Base-by-base conservation (phyloP, 2,888 invertebrate species). In the Nebria salina region DNA sequence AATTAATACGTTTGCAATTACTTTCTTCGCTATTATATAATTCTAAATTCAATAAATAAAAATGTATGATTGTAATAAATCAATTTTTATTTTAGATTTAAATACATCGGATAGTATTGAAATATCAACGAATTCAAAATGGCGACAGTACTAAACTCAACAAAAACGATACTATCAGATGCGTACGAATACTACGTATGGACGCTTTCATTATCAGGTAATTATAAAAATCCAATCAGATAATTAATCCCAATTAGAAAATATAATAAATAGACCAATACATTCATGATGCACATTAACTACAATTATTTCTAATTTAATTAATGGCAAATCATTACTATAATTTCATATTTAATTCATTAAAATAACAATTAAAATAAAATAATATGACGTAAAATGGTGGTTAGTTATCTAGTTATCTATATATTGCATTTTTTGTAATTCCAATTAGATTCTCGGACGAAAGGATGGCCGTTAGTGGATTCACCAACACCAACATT, bases 391-490 rank as follows among this genome's bases (percentile, higher is more conserved):
- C 0, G 34, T 34, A 34, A 34, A 34, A 5, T 34, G 34, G 34
- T 5, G 34, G 5, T 34, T 34, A 4, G 5, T 34, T 34, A 4
- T 34, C 43, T 25, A 81, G 34, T 70, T 13, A n/a, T 41, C 20
- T 34, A 65, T 15, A 42, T n/a, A 20, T 20, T 41, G 74, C 13
- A 68, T 77, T 77, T 26, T 66, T 41, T 68, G 75, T 76, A 82
- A 78, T 81, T 79, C 83, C 84, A 91, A 91, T 11, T 90, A 95
- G 97, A 97, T 88, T 90, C 92, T 84, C 91, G 96, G 86, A 95
- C 96, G 54, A 93, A 93, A 90, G 95, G 95, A 89, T 97, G 96
- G 96, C 92, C 93, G 0, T 89, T 97, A 85, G 96, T 97, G 80
- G 94, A 95, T 85, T 96, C 96, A 0, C 96, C 96, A 0, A 87